Evolutionary conservation across 2,797 vertebrate species (phyloP), one percentile per base, ranked within the genome.

Genomic region (Girardinus metallicus): DNA sequence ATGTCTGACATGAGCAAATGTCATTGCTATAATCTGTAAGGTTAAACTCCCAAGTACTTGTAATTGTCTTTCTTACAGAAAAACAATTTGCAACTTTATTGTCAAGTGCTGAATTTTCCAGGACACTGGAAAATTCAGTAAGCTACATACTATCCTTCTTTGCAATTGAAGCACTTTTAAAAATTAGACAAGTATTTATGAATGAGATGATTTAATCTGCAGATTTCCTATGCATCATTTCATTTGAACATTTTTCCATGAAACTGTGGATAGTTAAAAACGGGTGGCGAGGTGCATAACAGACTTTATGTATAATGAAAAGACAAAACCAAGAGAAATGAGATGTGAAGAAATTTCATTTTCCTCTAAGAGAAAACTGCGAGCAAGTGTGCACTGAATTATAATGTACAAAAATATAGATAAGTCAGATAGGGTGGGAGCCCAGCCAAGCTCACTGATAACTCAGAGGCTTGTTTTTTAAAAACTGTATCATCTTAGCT

Each of bases 261-360:
- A 89, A 89, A 89, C 82, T 43, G 73, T 64, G 36, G 64, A 85
- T 47, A 60, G 83, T 79, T 74, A 77, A 66, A 87, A 90, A 83
- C 66, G 66, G 84, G 51, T 78, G 83, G 68, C 78, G 77, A 76
- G 76, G 49, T 46, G 74, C 75, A 76, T 81, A 43, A 88, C 82
- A 80, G 77, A 74, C 80, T 84, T 84, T 84, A 77, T 44, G 88
- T 86, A 92, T 95, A 93, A 94, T 93, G 88, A 91, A 83, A 95
- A 95, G 91, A 93, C 89, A 91, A 93, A 86, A 91, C 91, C 77
- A 74, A 62, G 86, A 88, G 82, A 94, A 94, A 93, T 93, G 91
- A 93, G 91, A 94, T 86, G 83, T 88, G 91, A 79, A 90, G 89
- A 92, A 93, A 94, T 91, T 88, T 77, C 86, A 92, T 95, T 94